Evolutionary conservation across 2,888 invertebrate genomes (phyloP).

Genomic region (Agrilus mali): DNA sequence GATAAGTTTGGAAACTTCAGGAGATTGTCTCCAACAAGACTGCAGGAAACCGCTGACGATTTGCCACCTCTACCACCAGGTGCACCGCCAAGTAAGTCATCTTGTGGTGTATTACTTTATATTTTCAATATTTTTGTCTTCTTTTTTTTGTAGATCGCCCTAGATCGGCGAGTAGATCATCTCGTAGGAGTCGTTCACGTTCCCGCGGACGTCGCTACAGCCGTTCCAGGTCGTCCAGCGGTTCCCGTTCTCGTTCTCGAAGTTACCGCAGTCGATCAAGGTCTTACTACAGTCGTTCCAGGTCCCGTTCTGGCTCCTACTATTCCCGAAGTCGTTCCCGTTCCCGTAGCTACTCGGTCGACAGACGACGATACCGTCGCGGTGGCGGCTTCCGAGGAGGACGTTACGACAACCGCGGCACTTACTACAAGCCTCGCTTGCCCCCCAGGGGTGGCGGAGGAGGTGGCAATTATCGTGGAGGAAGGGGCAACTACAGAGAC

Average conservation of each 20-base stretch:
- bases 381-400: constrained; percentile 36
- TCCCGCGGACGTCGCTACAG: constrained; percentile 38
- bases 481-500: constrained; percentile 29
- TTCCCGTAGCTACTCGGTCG: constrained; percentile 43
- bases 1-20: constrained; percentile 65
- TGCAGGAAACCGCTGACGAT: constrained; percentile 34
- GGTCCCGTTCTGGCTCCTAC: constrained; percentile 35
- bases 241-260: constrained; percentile 37
- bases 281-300: constrained; percentile 46
- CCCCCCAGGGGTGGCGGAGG: constrained; percentile 43
- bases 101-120: constrained; percentile 10
- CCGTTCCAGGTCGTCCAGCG: constrained; percentile 31
- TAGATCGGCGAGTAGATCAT: constrained; percentile 42
- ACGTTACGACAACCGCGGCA: constrained; percentile 54
- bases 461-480: constrained; percentile 27
- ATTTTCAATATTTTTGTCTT: too few species aligned
- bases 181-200: constrained; percentile 53
- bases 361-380: constrained; percentile 35
- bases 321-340: constrained; percentile 47
- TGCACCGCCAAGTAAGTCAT: constrained; percentile 39
- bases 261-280: constrained; percentile 41
- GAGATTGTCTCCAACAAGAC: constrained; percentile 37
- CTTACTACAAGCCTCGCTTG: constrained; percentile 69
- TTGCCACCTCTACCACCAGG: constrained; percentile 35
- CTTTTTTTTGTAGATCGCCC: constrained; percentile 26